Conservation (phyloP, 2,113 vertebrate species). For the Stomatorhinus ivindoensis region DNA sequence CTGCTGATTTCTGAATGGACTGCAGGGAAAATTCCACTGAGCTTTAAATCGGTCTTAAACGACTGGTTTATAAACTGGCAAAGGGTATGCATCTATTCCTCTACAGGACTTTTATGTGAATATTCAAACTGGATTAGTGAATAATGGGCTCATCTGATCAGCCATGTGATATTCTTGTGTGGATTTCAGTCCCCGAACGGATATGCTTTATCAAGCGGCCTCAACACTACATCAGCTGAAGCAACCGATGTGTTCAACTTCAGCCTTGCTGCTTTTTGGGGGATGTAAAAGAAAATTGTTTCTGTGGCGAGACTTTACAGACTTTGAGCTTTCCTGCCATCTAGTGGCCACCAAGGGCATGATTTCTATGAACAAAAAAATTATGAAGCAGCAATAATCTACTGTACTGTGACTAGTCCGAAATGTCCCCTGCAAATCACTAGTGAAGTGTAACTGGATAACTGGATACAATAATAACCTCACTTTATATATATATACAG, state of each 20-base stretch:
- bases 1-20: neutral
- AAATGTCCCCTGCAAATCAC: neutral
- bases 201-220: neutral
- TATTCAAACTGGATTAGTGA: neutral
- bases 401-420: neutral
- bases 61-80: neutral
- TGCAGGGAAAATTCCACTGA: neutral
- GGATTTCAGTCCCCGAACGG: neutral
- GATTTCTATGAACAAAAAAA: neutral
- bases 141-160: neutral
- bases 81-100: neutral
- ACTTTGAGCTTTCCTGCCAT: neutral
- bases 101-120: neutral
- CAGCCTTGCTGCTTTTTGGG: neutral
- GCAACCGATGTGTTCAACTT: neutral
- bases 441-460: slow-evolving; percentile 1
- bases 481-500: neutral
- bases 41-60: neutral
- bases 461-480: neutral
- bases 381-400: neutral
- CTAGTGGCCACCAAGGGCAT: slow-evolving; percentile 1
- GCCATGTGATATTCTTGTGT: neutral
- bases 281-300: neutral
- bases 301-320: neutral
- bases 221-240: slow-evolving; percentile 6